phyloP scores from a whole-genome alignment of 2,113 vertebrate species.

The Ciconia maguari region DNA sequence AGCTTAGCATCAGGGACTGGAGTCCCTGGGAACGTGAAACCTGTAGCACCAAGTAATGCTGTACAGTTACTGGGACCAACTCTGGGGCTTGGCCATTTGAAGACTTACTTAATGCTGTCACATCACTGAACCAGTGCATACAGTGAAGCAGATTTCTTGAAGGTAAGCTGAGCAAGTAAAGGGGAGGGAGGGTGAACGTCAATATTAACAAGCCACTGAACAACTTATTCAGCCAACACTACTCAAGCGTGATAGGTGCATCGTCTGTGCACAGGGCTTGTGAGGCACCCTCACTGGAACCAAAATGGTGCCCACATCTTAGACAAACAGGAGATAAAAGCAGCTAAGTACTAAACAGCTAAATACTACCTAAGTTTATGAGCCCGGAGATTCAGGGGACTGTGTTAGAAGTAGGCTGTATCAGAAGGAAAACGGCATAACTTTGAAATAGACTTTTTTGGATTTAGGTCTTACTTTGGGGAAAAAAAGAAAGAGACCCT shows the following conservation, averaged over 20 bases:
- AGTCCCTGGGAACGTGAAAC: neutral
- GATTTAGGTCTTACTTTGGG: neutral
- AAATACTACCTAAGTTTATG: neutral
- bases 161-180: neutral
- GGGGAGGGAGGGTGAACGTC: fast-evolving
- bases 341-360: neutral
- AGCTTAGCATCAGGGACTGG: neutral
- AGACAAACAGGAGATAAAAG: neutral
- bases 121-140: neutral
- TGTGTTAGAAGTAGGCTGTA: neutral
- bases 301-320: neutral
- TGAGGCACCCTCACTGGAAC: neutral
- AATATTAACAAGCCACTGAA: neutral
- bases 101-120: neutral
- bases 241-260: neutral
- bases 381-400: neutral
- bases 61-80: neutral
- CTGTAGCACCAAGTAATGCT: neutral
- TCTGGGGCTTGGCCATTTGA: neutral
- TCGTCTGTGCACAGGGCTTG: neutral
- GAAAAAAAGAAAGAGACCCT: neutral
- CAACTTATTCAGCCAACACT: neutral
- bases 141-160: neutral
- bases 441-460: neutral
- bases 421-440: neutral